Evolutionary conservation across 2,888 invertebrate species (phyloP), one percentile per base, ranked within the genome.

Genomic region (Panopea generosa): DNA sequence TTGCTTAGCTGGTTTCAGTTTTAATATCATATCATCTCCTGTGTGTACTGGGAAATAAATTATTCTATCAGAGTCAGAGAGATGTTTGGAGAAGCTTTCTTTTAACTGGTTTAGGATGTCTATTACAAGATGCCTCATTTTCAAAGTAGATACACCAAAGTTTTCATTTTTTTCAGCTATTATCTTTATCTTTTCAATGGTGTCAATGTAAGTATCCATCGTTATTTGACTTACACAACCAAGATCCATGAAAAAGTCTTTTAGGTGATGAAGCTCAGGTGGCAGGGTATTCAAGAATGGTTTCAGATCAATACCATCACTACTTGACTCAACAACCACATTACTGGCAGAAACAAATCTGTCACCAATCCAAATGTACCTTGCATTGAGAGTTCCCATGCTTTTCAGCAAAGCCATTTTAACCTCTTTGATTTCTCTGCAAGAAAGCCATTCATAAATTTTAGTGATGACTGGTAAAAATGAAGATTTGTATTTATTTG

Each of bases 251-350:
- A 72, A 74, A 26, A 81, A 81, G 2, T 22, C 16, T 43, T 56
- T 47, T 18, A 72, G 29, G 16, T 55, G 33, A 9, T 16, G 2
- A 14, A 81, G 57, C 27, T 77, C 77, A 20, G 27, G 0, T 16
- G 77, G 81, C 47, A 81, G 56, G 27, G 47, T 38, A 45, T 61
- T 65, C 27, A 81, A 27, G 40, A 65, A 81, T 16, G 81, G 81
- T 18, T 57, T 22, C 11, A 81, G 40, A 27, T 43, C 43, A 20
- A 81, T 61, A 47, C 74, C 71, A 7, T 24, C n/a, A 18, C 4
- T 26, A 43, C 26, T 4, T 29, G 6, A 40, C 29, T 24, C 50
- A 26, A 57, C 56, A 72, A 11, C 60, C 26, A 59, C 40, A 50
- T n/a, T 14, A 20, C 38, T 22, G 26, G 69, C 47, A 6, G 40